A percentile compares a stretch with the other conserved stretches of the same genome.
These are phyloP conservation scores for Ceuthmochares aereus DNA, from an alignment of 2,113 vertebrate genomes.

Conservation along the genomic window DNA sequence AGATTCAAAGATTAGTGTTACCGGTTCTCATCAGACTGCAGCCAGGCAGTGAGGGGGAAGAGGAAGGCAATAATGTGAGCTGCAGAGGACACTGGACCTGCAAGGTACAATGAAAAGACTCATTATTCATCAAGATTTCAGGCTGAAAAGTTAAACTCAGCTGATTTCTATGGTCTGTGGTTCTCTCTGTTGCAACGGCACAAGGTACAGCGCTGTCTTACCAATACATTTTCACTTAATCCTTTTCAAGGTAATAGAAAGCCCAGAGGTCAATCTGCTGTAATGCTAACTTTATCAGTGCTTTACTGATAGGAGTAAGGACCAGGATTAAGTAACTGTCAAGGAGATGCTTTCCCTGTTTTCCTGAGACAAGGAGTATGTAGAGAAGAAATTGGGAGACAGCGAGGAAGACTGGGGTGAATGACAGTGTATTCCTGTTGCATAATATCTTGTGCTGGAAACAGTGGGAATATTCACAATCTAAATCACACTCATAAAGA, in stretches of 20 bases:
- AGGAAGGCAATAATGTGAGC: background rate
- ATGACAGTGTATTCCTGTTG: background rate
- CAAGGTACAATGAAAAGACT: background rate
- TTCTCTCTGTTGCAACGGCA: background rate
- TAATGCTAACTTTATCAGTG: background rate
- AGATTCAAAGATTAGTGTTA: constrained; percentile 22
- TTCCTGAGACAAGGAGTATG: background rate
- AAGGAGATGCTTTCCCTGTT: background rate
- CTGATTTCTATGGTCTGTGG: background rate
- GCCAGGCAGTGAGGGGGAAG: background rate
- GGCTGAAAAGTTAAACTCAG: background rate
- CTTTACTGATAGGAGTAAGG: background rate
- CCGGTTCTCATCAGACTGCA: background rate
- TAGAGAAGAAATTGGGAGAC: background rate
- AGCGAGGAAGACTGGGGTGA: background rate
- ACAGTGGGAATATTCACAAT: background rate
- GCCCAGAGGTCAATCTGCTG: background rate
- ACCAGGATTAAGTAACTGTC: background rate
- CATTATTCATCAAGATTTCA: background rate
- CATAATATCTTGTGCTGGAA: background rate
- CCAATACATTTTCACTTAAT: background rate
- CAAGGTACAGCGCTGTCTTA: background rate
- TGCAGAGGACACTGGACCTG: background rate
- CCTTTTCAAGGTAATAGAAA: background rate
- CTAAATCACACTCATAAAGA: background rate